Conservation (phyloP, 2,797 vertebrate species). For the Protonibea diacanthus region DNA sequence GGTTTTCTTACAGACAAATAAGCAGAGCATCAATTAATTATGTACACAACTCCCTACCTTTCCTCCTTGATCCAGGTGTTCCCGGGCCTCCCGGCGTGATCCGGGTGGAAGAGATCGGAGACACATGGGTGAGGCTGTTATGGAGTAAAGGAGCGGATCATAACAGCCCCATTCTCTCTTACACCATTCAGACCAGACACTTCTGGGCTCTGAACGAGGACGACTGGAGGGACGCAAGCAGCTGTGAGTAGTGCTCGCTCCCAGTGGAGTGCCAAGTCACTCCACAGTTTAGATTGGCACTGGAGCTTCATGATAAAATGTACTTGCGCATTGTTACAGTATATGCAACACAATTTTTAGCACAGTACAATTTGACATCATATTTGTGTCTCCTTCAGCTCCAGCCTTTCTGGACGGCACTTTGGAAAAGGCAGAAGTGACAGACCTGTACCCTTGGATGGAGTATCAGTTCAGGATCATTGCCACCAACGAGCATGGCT, state of each 20-base stretch:
- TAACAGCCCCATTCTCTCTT: constrained; percentile 93
- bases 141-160: constrained; percentile 96
- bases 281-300: not conserved
- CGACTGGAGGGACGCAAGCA: constrained; percentile 94
- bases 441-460: constrained; percentile 96
- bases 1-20: not conserved
- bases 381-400: constrained; percentile 79
- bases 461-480: constrained; percentile 96
- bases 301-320: not conserved
- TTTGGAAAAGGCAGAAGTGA: constrained; percentile 89
- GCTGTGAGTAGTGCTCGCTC: constrained; percentile 83
- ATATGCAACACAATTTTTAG: not conserved
- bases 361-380: not conserved
- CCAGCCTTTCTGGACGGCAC: constrained; percentile 91
- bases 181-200: constrained; percentile 92
- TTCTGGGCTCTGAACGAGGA: constrained; percentile 88
- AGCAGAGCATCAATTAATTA: not conserved
- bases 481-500: constrained; percentile 93
- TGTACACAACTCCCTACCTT: no score
- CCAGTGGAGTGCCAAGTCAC: constrained; percentile 45
- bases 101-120: constrained; percentile 91
- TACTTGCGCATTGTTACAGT: not conserved
- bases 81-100: constrained; percentile 93
- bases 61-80: constrained; percentile 60
- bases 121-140: constrained; percentile 91